Percentiles rank a stretch among this genome's conserved stretches.
Conservation (phyloP, 2,113 vertebrate genomes). For the Peromyscus californicus region DNA sequence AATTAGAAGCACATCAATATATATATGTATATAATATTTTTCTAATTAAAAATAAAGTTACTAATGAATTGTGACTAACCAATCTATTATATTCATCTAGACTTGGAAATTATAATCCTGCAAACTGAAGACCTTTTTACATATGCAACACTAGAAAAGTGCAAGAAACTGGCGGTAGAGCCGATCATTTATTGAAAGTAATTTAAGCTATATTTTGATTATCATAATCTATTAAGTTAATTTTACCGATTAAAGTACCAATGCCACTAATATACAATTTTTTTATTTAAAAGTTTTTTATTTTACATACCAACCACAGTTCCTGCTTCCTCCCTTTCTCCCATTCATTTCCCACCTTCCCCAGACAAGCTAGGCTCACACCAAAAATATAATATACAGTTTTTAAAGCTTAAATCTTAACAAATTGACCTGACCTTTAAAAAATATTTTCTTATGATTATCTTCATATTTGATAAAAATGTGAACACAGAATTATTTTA, state of each 20-base stretch:
- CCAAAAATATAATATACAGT: not conserved
- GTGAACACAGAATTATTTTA: not conserved
- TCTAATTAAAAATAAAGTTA: not conserved
- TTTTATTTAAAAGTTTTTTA: no score
- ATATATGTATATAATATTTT: not conserved
- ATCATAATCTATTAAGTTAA: not conserved
- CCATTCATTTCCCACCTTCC: no score
- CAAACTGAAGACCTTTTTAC: not conserved
- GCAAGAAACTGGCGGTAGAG: not conserved
- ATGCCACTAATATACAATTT: not conserved
- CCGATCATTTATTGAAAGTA: not conserved
- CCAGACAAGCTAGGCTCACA: no score
- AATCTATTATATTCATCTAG: no score
- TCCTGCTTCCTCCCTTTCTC: no score
- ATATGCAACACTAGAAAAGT: not conserved
- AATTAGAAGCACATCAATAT: not conserved
- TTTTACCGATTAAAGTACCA: rapidly evolving
- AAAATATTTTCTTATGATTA: not conserved
- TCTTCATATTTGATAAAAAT: not conserved
- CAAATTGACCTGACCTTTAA: not conserved
- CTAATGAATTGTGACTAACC: not conserved
- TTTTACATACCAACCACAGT: no score
- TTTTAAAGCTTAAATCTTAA: not conserved
- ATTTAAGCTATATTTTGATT: not conserved
- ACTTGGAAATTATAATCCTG: not conserved